Evolutionary conservation across 2,797 vertebrate genomes (phyloP).

Genomic region (Darevskia nairensis): DNA sequence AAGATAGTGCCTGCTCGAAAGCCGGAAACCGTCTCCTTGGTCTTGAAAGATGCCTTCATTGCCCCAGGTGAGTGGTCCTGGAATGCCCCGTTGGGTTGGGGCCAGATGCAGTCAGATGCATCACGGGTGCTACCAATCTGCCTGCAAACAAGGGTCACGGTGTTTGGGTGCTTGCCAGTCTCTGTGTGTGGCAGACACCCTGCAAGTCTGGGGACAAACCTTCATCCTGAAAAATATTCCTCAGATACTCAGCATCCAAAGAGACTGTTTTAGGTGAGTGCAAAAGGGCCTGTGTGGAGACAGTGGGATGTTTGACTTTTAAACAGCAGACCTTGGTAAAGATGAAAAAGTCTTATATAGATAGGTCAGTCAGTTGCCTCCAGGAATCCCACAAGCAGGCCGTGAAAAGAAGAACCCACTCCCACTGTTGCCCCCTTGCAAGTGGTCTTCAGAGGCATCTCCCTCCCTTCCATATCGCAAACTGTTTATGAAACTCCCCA

Average conservation of each 20-base stretch:
- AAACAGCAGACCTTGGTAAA: background rate
- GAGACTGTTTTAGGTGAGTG: background rate
- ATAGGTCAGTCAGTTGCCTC: too few species aligned
- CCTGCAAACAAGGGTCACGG: background rate
- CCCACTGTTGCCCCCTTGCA: background rate
- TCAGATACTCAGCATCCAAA: background rate
- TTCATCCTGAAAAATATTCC: too few species aligned
- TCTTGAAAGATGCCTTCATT: slow-evolving; percentile 81
- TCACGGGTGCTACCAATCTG: background rate
- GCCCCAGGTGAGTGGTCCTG: slow-evolving; percentile 82
- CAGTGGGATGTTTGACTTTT: background rate
- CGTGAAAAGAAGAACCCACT: background rate
- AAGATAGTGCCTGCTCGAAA: slow-evolving; percentile 87
- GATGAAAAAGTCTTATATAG: too few species aligned
- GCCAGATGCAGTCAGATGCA: background rate
- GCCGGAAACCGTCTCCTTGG: slow-evolving; percentile 80
- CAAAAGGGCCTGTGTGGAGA: too few species aligned
- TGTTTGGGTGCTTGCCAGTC: background rate
- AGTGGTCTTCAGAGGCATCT: background rate
- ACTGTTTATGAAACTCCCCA: too few species aligned
- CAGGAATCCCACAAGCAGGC: background rate
- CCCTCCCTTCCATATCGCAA: too few species aligned
- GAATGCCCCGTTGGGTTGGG: background rate
- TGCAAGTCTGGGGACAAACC: too few species aligned
- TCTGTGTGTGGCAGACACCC: too few species aligned